Conservation (phyloP, 2,113 vertebrate species). For the Carassius carassius region DNA sequence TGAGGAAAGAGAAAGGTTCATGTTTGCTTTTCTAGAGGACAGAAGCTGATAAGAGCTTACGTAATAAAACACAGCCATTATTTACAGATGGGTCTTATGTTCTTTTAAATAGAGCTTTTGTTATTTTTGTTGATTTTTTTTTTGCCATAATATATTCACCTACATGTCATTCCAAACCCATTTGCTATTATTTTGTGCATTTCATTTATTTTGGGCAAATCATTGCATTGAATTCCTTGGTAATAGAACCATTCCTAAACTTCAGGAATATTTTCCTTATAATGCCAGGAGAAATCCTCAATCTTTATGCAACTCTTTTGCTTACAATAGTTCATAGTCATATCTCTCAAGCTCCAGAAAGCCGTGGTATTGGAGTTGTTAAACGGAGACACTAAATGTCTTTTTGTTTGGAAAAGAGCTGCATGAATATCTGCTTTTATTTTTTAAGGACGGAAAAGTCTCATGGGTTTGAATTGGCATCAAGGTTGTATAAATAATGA, state of each 20-base stretch:
- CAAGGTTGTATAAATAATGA: background rate
- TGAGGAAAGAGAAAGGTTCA: constrained; percentile 31
- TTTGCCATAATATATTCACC: background rate
- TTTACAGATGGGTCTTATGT: background rate
- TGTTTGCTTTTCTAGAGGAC: constrained; percentile 15
- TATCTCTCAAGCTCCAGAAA: too few relatives aligned
- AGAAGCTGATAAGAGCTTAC: constrained; percentile 52
- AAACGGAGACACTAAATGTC: too few relatives aligned
- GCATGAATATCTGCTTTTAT: background rate
- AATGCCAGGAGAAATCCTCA: background rate
- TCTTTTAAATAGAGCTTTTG: background rate
- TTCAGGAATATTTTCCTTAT: too few relatives aligned
- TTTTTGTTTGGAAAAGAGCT: background rate
- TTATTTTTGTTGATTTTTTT: background rate
- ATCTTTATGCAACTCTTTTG: background rate
- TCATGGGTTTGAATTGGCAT: too few relatives aligned
- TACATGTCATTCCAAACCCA: background rate
- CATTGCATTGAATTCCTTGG: too few relatives aligned
- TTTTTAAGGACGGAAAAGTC: too few relatives aligned
- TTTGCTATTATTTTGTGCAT: background rate
- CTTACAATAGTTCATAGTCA: background rate
- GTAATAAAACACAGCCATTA: background rate
- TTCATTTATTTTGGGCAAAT: background rate
- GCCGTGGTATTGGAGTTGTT: too few relatives aligned
- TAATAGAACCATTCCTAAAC: too few relatives aligned